These are phyloP conservation scores for Neostethus bicornis DNA, from an alignment of 2,797 vertebrate species.

Conservation along the genomic window DNA sequence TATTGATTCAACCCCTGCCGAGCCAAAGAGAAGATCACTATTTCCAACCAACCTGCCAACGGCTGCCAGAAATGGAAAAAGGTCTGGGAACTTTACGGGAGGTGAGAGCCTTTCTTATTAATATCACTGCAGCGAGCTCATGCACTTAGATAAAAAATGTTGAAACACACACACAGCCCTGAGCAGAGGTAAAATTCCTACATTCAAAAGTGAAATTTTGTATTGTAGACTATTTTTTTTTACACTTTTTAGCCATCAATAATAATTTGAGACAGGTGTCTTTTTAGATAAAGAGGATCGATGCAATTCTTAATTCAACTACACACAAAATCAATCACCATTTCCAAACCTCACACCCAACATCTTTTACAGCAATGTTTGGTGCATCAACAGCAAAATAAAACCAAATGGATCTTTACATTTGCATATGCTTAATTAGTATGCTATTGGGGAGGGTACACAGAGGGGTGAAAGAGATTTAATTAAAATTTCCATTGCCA, in stretches of 20 bases:
- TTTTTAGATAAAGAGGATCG: not conserved
- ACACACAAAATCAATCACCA: not conserved
- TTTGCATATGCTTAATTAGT: constrained; percentile 66
- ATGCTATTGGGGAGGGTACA: constrained; percentile 35
- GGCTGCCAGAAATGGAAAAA: constrained; percentile 47
- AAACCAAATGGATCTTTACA: constrained; percentile 37
- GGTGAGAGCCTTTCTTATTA: constrained; percentile 36
- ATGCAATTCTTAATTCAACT: not conserved
- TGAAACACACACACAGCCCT: not conserved
- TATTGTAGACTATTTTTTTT: not conserved
- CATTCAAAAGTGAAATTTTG: constrained; percentile 29
- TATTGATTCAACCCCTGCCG: constrained; percentile 51
- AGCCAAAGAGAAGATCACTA: constrained; percentile 40
- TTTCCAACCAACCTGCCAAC: constrained; percentile 54
- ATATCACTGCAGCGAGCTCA: constrained; percentile 43
- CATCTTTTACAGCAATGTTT: constrained; percentile 20
- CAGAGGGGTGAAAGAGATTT: constrained; percentile 32
- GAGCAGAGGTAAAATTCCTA: constrained; percentile 23
- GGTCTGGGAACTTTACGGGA: constrained; percentile 53
- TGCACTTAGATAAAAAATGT: constrained; percentile 36
- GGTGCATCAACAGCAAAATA: constrained; percentile 14
- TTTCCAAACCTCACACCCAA: constrained; percentile 1
- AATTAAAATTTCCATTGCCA: constrained; percentile 65
- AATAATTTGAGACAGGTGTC: constrained; percentile 5
- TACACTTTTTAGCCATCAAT: not conserved